Evolutionary conservation across 35 echinoderm and acorn worm genomes (phyloP).

Genomic region (Lytechinus pictus): DNA sequence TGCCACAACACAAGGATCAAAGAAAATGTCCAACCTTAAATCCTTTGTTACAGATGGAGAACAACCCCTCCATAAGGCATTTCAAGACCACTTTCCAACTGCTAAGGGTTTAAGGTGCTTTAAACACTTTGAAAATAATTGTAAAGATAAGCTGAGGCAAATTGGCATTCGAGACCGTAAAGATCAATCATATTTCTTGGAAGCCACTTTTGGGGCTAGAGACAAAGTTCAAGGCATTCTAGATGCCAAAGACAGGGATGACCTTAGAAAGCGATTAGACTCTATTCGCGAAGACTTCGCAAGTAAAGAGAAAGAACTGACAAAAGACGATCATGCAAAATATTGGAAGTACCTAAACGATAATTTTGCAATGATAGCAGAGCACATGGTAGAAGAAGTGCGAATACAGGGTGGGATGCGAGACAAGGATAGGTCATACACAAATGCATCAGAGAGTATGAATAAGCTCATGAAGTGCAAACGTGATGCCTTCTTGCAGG

Average conservation of each 20-base stretch:
- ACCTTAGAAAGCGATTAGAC: background rate
- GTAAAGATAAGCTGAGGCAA: background rate
- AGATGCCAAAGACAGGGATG: background rate
- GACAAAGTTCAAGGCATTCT: background rate
- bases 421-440: slow-evolving; percentile 37
- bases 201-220: background rate
- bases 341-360: background rate
- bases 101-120: background rate
- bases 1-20: background rate
- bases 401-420: background rate
- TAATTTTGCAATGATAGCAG: background rate
- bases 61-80: background rate
- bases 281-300: background rate
- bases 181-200: background rate
- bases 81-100: background rate
- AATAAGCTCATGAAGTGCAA: slow-evolving; percentile 15
- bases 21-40: background rate
- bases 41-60: background rate
- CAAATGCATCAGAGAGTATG: slow-evolving; percentile 33
- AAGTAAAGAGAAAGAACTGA: background rate
- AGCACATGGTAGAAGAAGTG: slow-evolving; percentile 5
- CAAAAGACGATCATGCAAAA: background rate
- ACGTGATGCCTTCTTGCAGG: slow-evolving; percentile 23
- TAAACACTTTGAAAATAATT: background rate
- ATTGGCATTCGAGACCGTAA: background rate